phyloP scores from a whole-genome alignment of 2,888 invertebrate species.

The Phyllotreta cruciferae region DNA sequence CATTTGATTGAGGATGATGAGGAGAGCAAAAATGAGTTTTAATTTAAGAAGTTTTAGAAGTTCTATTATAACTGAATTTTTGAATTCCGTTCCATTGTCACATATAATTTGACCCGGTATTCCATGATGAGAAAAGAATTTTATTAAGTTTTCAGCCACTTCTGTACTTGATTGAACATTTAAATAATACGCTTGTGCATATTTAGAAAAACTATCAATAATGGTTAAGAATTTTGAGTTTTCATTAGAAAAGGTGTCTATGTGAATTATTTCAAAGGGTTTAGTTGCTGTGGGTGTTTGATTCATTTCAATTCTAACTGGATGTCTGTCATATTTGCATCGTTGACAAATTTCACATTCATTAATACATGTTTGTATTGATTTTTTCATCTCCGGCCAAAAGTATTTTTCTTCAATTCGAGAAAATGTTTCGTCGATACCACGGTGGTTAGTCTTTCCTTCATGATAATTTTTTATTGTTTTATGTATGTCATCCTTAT shows the following conservation, averaged over 20 bases:
- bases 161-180: constrained; percentile 1
- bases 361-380: constrained; percentile 36
- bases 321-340: constrained; percentile 40
- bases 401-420: constrained; percentile 32
- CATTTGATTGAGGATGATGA: constrained; percentile 11
- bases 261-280: constrained; percentile 19
- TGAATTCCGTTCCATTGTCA: constrained; percentile 17
- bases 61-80: constrained; percentile 12
- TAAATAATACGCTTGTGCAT: constrained; percentile 14
- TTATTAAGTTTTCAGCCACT: constrained; percentile 7
- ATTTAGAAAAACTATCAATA: constrained; percentile 17
- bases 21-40: constrained; percentile 12
- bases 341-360: constrained; percentile 35
- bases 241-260: constrained; percentile 9
- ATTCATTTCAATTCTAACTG: constrained; percentile 29
- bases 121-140: constrained; percentile 6
- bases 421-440: constrained; percentile 19
- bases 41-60: constrained; percentile 6
- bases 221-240: constrained; percentile 12
- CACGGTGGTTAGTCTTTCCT: neutral
- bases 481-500: neutral
- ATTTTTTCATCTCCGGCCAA: constrained; percentile 38
- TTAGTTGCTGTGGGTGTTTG: constrained; percentile 12
- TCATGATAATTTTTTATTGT: constrained; percentile 2
- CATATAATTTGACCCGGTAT: constrained; percentile 11